Evolutionary conservation across 1,140 invertebrate genomes (phyloP).

Genomic region (Drosophila repleta): DNA sequence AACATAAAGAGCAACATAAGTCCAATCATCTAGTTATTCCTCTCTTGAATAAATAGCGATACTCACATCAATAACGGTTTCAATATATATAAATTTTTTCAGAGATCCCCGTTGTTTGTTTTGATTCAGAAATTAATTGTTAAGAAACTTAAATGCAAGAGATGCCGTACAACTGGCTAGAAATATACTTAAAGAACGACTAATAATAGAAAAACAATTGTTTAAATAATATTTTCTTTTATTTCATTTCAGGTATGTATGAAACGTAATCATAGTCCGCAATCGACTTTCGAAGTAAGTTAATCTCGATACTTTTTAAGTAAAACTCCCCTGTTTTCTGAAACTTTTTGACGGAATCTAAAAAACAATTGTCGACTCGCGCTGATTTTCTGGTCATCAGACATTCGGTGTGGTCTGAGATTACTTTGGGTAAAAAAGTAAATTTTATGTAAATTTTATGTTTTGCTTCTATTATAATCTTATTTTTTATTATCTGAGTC

Average conservation of each 20-base stretch:
- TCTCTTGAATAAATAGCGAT: too few species aligned
- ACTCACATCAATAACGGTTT: too few species aligned
- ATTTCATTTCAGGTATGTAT: slow-evolving; percentile 39
- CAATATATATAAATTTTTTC: too few species aligned
- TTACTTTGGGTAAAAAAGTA: slow-evolving; percentile 8
- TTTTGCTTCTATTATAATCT: slow-evolving; percentile 62
- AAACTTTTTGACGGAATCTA: too few species aligned
- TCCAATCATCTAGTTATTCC: too few species aligned
- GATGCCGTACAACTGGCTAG: neutral
- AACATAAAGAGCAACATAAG: too few species aligned
- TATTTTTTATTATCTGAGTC: slow-evolving; percentile 61
- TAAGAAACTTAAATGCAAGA: too few species aligned
- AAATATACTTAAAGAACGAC: neutral
- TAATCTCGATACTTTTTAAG: neutral
- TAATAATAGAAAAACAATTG: neutral
- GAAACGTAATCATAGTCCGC: neutral
- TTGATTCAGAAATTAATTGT: too few species aligned
- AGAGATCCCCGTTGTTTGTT: too few species aligned
- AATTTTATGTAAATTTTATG: slow-evolving; percentile 65
- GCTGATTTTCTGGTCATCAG: neutral
- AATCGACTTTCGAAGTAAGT: slow-evolving; percentile 2
- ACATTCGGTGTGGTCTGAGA: neutral
- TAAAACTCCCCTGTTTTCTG: neutral
- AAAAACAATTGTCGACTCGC: neutral
- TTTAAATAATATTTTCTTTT: neutral